Conservation (phyloP, 2,113 vertebrate genomes). For the Actinemys pallida region DNA sequence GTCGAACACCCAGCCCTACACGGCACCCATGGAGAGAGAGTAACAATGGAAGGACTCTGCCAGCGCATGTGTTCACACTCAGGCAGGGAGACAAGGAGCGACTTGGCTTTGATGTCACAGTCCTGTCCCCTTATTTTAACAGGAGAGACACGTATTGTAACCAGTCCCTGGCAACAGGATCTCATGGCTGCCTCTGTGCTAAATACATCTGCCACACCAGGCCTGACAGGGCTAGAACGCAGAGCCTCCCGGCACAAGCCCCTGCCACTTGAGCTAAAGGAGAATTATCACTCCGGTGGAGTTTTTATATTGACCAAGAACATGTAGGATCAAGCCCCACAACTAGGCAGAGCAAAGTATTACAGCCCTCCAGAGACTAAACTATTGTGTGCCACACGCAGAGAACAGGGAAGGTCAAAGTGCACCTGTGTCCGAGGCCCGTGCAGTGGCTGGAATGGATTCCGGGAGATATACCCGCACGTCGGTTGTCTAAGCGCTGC, state of each 20-base stretch:
- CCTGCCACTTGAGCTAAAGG: neutral
- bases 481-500: neutral
- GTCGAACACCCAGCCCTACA: neutral
- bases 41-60: neutral
- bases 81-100: accelerated
- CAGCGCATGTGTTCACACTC: accelerated
- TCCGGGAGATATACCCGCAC: neutral
- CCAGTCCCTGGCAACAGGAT: accelerated
- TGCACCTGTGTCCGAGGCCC: neutral
- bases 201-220: neutral
- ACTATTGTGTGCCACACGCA: neutral
- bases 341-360: too few species aligned
- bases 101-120: accelerated
- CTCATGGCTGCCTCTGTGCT: neutral
- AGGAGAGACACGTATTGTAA: neutral
- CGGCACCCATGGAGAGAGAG: neutral
- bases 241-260: too few species aligned
- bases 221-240: neutral
- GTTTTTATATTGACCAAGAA: too few species aligned
- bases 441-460: neutral
- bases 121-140: accelerated
- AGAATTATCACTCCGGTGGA: too few species aligned
- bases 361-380: too few species aligned
- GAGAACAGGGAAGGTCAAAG: neutral
- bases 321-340: too few species aligned